Evolutionary conservation across 1,140 invertebrate genomes (phyloP), one percentile per base, ranked within the genome.

Genomic region (Chelonus insularis): DNA sequence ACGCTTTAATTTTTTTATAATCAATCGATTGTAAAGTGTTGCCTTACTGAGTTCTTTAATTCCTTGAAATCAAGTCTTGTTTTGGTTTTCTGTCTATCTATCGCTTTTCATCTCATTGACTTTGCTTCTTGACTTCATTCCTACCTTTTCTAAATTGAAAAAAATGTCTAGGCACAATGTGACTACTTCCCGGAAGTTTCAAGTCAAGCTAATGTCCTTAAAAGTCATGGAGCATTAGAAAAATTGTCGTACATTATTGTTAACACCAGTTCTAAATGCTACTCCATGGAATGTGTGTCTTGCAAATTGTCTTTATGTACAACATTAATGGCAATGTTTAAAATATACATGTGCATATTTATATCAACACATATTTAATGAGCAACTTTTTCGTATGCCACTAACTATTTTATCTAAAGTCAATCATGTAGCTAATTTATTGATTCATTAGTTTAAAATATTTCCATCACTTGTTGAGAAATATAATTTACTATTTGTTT

Each of bases 191-290:
- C 29, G 50, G 50, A 52, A 36, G 29, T 29, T 34, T 2, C 50
- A 21, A 25, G 47, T 50, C 47, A n/a, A 14, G 47, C 47, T 9
- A 50, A 50, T 29, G 47, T 9, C 47, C 47, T 50, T 50, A 25
- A 50, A 20, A 8, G 23, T 23, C n/a, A 18, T 14, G 14, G 21
- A 25, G 21, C 23, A 25, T 47, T 52, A 18, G 50, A 52, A 52
- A 52, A 52, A 52, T 52, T 52, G 29, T 52, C 50, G 50, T 52
- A 34, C 32, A 52, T 52, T 52, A 29, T 52, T 52, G 32, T 52
- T 52, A 23, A 52, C 50, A 50, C 47, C 47, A 21, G 50, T 52
- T 52, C 9, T 39, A 12, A 9, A 20, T 50, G 12, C 47, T 50
- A 34, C 29, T 20, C 16, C 29, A 29, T 5, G 23, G 50, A 52